Evolutionary conservation across 1,140 invertebrate species (phyloP), one percentile per base, ranked within the genome.

Genomic region (Lepidurus packardi): DNA sequence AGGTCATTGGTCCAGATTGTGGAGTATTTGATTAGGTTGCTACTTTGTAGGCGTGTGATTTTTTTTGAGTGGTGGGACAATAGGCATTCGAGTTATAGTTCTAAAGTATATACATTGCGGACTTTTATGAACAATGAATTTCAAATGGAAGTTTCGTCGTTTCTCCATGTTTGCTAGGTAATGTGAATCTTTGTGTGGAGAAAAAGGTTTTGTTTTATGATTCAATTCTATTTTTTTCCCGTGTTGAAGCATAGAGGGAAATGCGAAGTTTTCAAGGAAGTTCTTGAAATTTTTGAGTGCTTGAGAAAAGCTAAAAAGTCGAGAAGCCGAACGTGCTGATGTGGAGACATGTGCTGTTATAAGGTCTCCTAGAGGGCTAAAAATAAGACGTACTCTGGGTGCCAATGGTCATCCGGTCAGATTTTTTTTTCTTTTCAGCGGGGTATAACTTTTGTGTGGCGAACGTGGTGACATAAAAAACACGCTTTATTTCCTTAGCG

Each of bases 321-420:
- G 21, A 65, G 53, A 21, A 65, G 53, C 53, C 16, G 21, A 65
- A 65, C 53, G 53, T 65, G 53, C 53, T 65, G 53, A 65, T 13
- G 53, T 65, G 53, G 53, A 65, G 53, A 65, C 53, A 65, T 65
- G 53, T 65, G 53, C 53, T 65, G 53, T 65, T 65, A 65, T 65
- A 65, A 65, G 53, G 53, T 65, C 53, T 65, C 53, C 13, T 65
- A 65, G 21, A 21, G 53, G 53, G 53, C 53, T 65, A 65, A 65
- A 65, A 65, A 65, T 65, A 65, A n/a, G 53, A 65, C 53, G 13
- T 65, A 65, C 13, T 7, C 21, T 65, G 53, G 53, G 53, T 65
- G 53, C 53, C 53, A 65, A 65, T 65, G 53, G 53, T 65, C 53
- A 65, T 65, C 53, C 53, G 53, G 53, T 65, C 53, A 65, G 16